phyloP scores from a whole-genome alignment of 2,113 vertebrate species.

The Falco punctatus region DNA sequence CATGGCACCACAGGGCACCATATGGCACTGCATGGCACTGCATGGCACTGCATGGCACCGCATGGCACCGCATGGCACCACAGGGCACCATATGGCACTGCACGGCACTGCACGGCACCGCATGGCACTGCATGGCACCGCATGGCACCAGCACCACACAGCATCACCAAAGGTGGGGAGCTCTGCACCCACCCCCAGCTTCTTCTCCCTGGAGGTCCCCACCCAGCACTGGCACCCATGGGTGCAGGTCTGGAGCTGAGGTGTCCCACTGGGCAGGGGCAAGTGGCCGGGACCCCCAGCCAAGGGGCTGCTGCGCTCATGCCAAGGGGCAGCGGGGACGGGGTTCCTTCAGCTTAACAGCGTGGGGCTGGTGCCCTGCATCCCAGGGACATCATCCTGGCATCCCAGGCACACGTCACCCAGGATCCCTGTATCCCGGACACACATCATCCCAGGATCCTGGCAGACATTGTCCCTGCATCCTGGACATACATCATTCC shows the following conservation, averaged over 20 bases:
- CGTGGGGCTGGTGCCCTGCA: not conserved
- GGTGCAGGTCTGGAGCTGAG: not conserved
- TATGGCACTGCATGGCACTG: too few species aligned
- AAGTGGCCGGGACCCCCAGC: accelerated
- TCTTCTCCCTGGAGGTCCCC: not conserved
- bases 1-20: too few species aligned
- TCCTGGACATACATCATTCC: too few species aligned
- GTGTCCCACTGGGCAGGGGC: not conserved
- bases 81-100: too few species aligned
- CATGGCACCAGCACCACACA: too few species aligned
- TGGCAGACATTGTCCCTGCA: not conserved
- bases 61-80: too few species aligned
- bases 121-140: too few species aligned
- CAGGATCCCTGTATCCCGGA: too few species aligned
- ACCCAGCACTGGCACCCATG: not conserved
- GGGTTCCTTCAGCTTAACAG: not conserved
- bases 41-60: too few species aligned
- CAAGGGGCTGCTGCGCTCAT: not conserved
- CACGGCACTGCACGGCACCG: too few species aligned
- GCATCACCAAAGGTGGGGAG: too few species aligned
- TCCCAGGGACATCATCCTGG: accelerated
- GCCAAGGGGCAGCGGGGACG: not conserved
- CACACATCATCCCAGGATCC: not conserved
- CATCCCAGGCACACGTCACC: not conserved
- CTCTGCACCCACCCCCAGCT: too few species aligned